Evolutionary conservation across 2,888 invertebrate genomes (phyloP).

Genomic region (Drosophila paramelanica): DNA sequence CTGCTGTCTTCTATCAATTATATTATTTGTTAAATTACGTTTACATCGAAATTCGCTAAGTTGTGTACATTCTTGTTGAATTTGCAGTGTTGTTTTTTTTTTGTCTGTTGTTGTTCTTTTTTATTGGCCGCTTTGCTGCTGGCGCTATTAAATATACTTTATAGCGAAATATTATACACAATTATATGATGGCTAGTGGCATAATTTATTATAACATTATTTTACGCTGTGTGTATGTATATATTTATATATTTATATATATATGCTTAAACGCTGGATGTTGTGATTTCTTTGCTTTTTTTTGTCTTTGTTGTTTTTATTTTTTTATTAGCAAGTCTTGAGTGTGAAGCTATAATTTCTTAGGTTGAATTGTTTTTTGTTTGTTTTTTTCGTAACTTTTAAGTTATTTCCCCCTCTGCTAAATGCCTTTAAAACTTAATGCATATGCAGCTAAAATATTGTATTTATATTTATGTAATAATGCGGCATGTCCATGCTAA

Average conservation of each 20-base stretch:
- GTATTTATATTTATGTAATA: constrained; percentile 22
- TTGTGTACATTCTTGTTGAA: constrained; percentile 20
- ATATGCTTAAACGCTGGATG: constrained; percentile 37
- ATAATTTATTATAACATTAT: constrained; percentile 65
- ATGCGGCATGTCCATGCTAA: constrained; percentile 17
- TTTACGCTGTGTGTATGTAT: constrained; percentile 36
- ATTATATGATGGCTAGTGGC: constrained; percentile 78
- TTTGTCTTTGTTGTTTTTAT: constrained; percentile 26
- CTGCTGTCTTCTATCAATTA: constrained; percentile 16
- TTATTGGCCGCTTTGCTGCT: constrained; percentile 11
- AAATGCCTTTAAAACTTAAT: constrained; percentile 55
- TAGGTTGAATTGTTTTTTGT: constrained; percentile 40
- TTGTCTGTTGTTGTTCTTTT: background rate
- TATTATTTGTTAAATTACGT: constrained; percentile 56
- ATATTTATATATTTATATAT: constrained; percentile 30
- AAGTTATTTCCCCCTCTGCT: constrained; percentile 21
- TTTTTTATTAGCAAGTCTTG: constrained; percentile 70
- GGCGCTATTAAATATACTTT: constrained; percentile 13
- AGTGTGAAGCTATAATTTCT: constrained; percentile 73
- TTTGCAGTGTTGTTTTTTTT: constrained; percentile 24
- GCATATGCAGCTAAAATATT: constrained; percentile 56
- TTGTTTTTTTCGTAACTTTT: constrained; percentile 9
- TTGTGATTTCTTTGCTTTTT: constrained; percentile 9
- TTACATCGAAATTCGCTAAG: constrained; percentile 70
- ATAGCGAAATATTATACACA: constrained; percentile 77